These are phyloP conservation scores for Caenorhabditis auriculariae DNA, from an alignment of 2,888 invertebrate species.

Conservation along the genomic window DNA sequence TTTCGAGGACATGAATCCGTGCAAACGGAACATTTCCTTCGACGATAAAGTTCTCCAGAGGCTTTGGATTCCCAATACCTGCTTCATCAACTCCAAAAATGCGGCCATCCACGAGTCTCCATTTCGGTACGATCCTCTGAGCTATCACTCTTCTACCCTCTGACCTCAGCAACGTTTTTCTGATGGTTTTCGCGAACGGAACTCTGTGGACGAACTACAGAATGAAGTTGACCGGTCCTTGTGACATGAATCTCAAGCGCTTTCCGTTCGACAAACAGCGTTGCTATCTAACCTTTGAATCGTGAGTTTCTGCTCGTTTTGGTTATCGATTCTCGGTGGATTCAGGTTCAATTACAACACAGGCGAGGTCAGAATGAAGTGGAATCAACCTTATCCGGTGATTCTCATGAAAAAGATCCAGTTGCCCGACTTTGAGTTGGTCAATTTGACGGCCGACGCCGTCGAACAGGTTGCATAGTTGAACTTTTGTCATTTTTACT, in stretches of 20 bases:
- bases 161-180: slow-evolving; percentile 56
- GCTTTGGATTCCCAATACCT: slow-evolving; percentile 62
- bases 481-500: no score
- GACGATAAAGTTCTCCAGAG: slow-evolving; percentile 60
- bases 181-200: slow-evolving; percentile 63
- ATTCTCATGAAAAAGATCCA: slow-evolving; percentile 53
- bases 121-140: slow-evolving; percentile 39
- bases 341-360: slow-evolving; percentile 63
- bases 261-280: slow-evolving; percentile 60
- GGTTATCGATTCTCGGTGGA: background rate
- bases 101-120: slow-evolving; percentile 62
- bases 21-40: slow-evolving; percentile 62
- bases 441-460: slow-evolving; percentile 61
- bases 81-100: slow-evolving; percentile 61
- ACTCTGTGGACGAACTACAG: slow-evolving; percentile 62
- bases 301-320: slow-evolving; percentile 35
- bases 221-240: slow-evolving; percentile 62
- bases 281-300: slow-evolving; percentile 63
- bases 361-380: slow-evolving; percentile 62
- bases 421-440: slow-evolving; percentile 61
- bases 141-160: background rate
- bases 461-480: slow-evolving; percentile 62
- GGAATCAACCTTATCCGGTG: slow-evolving; percentile 61
- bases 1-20: slow-evolving; percentile 62
- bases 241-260: slow-evolving; percentile 62